These are phyloP conservation scores for Bombus confusus DNA, from an alignment of 1,140 invertebrate genomes.

Conservation along the genomic window DNA sequence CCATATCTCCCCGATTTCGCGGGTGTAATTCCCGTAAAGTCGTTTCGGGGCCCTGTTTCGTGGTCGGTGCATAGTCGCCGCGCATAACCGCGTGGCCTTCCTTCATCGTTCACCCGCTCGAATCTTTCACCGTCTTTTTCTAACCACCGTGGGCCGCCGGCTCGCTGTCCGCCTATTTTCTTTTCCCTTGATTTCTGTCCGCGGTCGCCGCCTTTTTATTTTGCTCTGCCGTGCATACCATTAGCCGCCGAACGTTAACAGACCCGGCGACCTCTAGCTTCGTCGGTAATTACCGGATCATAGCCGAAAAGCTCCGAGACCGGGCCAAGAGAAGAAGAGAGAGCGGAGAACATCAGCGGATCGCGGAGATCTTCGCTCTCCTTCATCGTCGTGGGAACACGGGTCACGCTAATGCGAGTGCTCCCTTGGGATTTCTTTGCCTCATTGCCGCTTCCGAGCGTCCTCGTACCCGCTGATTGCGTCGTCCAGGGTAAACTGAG, in stretches of 20 bases:
- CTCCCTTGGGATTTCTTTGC: not conserved
- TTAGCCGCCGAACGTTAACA: slow-evolving; percentile 78
- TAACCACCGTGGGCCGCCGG: not conserved
- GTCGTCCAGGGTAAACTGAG: not conserved
- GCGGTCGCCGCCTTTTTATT: slow-evolving; percentile 64
- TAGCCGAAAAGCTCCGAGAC: slow-evolving; percentile 67
- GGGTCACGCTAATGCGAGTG: slow-evolving; percentile 31
- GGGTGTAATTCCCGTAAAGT: slow-evolving; percentile 82
- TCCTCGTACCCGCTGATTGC: not conserved
- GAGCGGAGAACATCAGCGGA: not conserved
- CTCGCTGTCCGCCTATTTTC: slow-evolving; percentile 64
- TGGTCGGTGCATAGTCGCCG: slow-evolving; percentile 43
- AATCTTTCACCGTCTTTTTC: not conserved
- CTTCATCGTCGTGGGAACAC: slow-evolving; percentile 59
- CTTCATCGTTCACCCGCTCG: slow-evolving; percentile 32
- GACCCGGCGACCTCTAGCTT: slow-evolving; percentile 75
- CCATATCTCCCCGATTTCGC: slow-evolving; percentile 82
- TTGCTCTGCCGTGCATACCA: slow-evolving; percentile 76
- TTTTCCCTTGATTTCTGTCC: slow-evolving; percentile 76
- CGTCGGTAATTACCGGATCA: slow-evolving; percentile 78
- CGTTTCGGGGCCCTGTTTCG: slow-evolving; percentile 75
- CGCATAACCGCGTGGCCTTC: slow-evolving; percentile 49
- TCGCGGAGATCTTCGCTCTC: slow-evolving; percentile 26
- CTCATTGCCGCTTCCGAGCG: not conserved
- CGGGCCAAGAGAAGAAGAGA: not conserved